Base-by-base conservation (phyloP, 1,140 invertebrate genomes). In the Sminthurinus signatus region DNA sequence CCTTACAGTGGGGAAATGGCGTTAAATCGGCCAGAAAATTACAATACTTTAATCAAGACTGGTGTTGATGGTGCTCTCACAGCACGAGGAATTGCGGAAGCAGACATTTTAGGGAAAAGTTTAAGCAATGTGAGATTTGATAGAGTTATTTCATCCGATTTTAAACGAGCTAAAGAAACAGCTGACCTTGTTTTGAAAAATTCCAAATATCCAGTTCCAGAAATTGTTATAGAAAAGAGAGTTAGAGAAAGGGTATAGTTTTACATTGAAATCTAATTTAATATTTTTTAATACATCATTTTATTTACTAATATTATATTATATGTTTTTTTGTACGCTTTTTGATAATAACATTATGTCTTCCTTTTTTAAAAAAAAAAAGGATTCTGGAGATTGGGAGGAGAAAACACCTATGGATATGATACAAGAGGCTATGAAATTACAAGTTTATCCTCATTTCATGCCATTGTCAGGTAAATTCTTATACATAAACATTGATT, bases 381-480 rank as follows among this genome's bases (percentile, higher is more conserved):
- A 61, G 59, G 31, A 61, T 46, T 31, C 59, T 15, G 59, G 59
- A 10, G 46, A 48, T 4, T 61, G 59, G 59, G 31, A 27, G n/a
- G 59, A 61, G n/a, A 61, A 61, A 31, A 61, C 59, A 12, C 59
- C 59, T n/a, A 32, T 61, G 29, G 59, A 61, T 29, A 61, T 61
- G 59, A n/a, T 25, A 17, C 51, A 39, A 29, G 59, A 12, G 2
- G 59, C 59, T 2, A 52, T 51, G 44, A 23, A 19, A 23, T 5
- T 10, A 2, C 39, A 46, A 36, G 23, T 52, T 29, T 61, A 61
- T 39, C 59, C 59, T 10, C 59, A 61, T 52, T 61, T 48, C 25
- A n/a, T 61, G 19, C 59, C 59, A 12, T 51, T 8, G n/a, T 17
- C 27, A 25, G n/a, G n/a, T n/a, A n/a, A n/a, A n/a, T n/a, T n/a